Conservation (phyloP, 2,888 invertebrate species). For the Diaphora mendica region DNA sequence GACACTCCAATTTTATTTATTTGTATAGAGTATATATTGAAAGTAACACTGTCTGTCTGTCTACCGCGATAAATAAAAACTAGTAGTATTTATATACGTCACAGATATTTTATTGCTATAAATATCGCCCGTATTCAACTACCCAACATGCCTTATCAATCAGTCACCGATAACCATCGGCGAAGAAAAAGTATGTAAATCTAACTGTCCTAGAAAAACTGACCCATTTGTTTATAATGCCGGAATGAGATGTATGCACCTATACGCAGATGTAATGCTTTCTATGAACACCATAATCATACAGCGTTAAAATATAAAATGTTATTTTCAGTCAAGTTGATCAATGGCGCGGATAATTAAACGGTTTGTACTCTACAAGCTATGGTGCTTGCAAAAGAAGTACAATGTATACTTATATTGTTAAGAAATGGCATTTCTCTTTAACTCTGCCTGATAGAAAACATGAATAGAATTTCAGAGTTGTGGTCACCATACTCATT, state of each 20-base stretch:
- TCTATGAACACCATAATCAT: conserved; percentile 25
- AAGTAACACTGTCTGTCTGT: too few species aligned
- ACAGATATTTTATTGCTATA: background rate
- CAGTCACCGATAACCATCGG: conserved; percentile 44
- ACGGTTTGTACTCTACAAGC: background rate
- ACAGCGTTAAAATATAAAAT: conserved; percentile 4
- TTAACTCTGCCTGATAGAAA: too few species aligned
- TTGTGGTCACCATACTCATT: too few species aligned
- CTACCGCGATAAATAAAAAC: too few species aligned
- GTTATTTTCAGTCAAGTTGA: conserved; percentile 9
- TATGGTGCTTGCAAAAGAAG: background rate
- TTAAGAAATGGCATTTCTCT: background rate
- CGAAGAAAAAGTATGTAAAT: conserved; percentile 35
- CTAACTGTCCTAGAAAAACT: conserved; percentile 33
- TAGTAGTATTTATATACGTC: too few species aligned
- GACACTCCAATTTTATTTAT: too few species aligned
- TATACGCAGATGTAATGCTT: conserved; percentile 41
- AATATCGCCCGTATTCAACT: conserved; percentile 13
- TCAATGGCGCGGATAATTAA: conserved; percentile 16
- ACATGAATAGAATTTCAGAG: too few species aligned
- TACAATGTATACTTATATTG: background rate
- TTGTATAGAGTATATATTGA: too few species aligned
- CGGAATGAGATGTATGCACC: conserved; percentile 38
- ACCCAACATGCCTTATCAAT: conserved; percentile 43
- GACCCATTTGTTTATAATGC: conserved; percentile 39